Base-by-base conservation (phyloP, 37 sponge, comb jelly and placozoan genomes). In the Spongilla lacustris region DNA sequence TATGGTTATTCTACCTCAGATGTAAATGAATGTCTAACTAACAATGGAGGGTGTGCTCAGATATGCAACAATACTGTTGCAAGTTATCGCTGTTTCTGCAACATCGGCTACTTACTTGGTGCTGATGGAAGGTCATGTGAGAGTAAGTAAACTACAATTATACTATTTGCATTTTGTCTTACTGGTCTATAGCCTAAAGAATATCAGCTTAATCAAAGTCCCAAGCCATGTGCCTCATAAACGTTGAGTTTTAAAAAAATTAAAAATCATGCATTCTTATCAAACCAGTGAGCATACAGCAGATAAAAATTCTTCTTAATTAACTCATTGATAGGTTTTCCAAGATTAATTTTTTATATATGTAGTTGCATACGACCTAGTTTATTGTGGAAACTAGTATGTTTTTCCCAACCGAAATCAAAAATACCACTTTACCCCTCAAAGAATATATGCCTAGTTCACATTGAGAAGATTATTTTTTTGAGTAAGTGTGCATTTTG, bases 21-120 rank as follows among this genome's bases (percentile, higher is more conserved):
- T 31, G 28, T 36, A 32, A 81, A 85, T 31, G 86, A 85, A 77
- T 88, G 88, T 67, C 30, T 76, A 24, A 19, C 29, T 28, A 88
- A 74, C 36, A 76, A 36, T 76, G 36, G 36, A 26, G 33, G 26
- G 26, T 76, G 77, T 76, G 25, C 30, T 11, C 77, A 76, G 33
- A 76, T 41, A 32, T 76, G 77, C 77, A 50, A 49, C 66, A 79
- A 79, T 79, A 79, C 80, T 37, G 23, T 58, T 79, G 80, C 68
- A 66, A 79, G 68, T n/a, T 79, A 58, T 50, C 23, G 49, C 12
- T 79, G 80, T 79, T 66, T 29, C 31, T 79, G 80, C 66, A 48
- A 48, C 36, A 12, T 19, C 58, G 80, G 80, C 26, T 79, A 66
- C 36, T 30, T 25, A 23, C 80, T 79, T 6, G 68, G 66, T 50